These are phyloP conservation scores for Drosophila sp. DNA, from an alignment of 1,140 invertebrate genomes.

Conservation along the genomic window DNA sequence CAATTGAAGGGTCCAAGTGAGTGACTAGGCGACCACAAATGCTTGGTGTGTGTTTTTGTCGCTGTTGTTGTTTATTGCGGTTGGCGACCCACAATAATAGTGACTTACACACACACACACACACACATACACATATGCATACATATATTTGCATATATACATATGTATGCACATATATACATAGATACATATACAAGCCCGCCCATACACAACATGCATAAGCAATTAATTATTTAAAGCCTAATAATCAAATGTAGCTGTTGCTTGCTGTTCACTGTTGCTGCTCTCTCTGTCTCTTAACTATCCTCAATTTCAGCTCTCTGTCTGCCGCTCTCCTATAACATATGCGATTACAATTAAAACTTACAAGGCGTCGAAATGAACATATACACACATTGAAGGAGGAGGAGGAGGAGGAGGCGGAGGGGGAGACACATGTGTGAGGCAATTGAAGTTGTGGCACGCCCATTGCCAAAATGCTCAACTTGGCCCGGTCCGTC, in stretches of 20 bases:
- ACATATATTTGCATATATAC: conserved; percentile 1
- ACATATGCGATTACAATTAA: conserved; percentile 70
- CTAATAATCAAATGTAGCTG: conserved; percentile 64
- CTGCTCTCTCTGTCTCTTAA: background rate
- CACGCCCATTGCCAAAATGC: conserved; percentile 49
- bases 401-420: background rate
- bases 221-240: conserved; percentile 80
- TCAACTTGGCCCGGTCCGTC: no score
- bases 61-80: conserved; percentile 13
- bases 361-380: conserved; percentile 79
- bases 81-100: conserved; percentile 16
- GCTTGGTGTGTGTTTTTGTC: conserved; percentile 46
- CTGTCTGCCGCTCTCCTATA: no score
- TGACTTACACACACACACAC: background rate
- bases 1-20: conserved; percentile 50
- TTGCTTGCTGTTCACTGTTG: conserved; percentile 10
- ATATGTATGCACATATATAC: background rate
- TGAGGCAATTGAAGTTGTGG: conserved; percentile 61
- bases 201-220: conserved; percentile 50
- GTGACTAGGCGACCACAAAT: conserved; percentile 58
- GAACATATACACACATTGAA: conserved; percentile 33
- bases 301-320: no score
- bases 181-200: conserved; percentile 1
- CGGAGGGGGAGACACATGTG: background rate
- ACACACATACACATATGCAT: background rate